Base-by-base conservation (phyloP, 1,140 invertebrate species). In the Hermetia illucens region DNA sequence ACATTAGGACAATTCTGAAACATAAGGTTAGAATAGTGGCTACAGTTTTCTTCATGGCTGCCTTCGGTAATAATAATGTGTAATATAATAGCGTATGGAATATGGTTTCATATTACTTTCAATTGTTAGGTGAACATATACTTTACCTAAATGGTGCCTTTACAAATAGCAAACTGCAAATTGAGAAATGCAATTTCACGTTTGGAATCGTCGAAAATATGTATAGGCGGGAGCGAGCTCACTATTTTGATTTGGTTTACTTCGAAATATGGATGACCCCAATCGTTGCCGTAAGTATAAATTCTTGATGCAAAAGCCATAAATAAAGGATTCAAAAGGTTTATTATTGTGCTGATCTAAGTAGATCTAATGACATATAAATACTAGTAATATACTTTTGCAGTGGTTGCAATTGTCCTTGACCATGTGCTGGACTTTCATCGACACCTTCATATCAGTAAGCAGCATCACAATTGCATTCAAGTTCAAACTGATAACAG, bases 351-450 rank as follows among this genome's bases (percentile, higher is more conserved):
- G 25, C 15, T 32, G 27, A 5, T 10, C n/a, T 31, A 2, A n/a
- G n/a, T n/a, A n/a, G n/a, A n/a, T n/a, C n/a, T n/a, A n/a, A n/a
- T n/a, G n/a, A n/a, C n/a, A n/a, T n/a, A n/a, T n/a, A n/a, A n/a
- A n/a, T n/a, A n/a, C n/a, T n/a, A n/a, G n/a, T n/a, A n/a, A n/a
- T n/a, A n/a, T n/a, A n/a, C n/a, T n/a, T n/a, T n/a, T n/a, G n/a
- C 12, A 44, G 27, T 58, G 55, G 55, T 55, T 55, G 25, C 55
- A 51, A 2, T 27, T 58, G 15, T 45, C 52, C n/a, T 54, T 55
- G 22, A 81, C 77, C 0, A 73, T 78, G 21, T 64, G 71, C 0
- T 78, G 75, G 75, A 77, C 74, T 46, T 78, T 74, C 40, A 72
- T 69, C 5, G 75, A 78, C 44, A 48, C 76, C 1, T 76, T 78